Evolutionary conservation across 2,797 vertebrate genomes (phyloP).

Genomic region (Choloepus didactylus): DNA sequence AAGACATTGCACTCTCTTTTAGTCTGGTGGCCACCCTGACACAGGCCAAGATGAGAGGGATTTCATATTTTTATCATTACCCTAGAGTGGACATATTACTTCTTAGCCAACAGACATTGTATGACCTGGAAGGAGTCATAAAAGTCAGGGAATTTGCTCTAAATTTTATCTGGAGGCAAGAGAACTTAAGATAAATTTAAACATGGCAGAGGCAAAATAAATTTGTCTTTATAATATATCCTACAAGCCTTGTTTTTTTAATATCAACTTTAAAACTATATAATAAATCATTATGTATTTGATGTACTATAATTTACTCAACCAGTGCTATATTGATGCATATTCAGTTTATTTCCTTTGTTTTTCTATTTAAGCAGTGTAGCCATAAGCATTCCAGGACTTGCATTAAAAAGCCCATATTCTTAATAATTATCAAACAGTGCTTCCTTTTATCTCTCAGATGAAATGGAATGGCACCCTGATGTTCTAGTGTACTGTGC

Average conservation of each 20-base stretch:
- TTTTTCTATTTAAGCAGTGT: not conserved
- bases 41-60: not conserved
- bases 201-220: not conserved
- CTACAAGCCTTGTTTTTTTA: not conserved
- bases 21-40: not conserved
- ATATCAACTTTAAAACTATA: not conserved
- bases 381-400: not conserved
- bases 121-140: not conserved
- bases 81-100: not conserved
- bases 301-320: not conserved
- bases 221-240: not conserved
- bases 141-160: not conserved
- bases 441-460: not conserved
- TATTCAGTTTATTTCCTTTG: not conserved
- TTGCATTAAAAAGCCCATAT: not conserved
- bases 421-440: not conserved
- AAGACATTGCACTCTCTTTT: no score
- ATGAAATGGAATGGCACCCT: not conserved
- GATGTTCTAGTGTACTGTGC: not conserved
- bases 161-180: not conserved
- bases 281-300: not conserved
- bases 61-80: not conserved
- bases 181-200: not conserved
- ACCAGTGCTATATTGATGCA: not conserved
- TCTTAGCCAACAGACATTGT: not conserved